Evolutionary conservation across 2,113 vertebrate genomes (phyloP).

Genomic region (Sprattus sprattus): DNA sequence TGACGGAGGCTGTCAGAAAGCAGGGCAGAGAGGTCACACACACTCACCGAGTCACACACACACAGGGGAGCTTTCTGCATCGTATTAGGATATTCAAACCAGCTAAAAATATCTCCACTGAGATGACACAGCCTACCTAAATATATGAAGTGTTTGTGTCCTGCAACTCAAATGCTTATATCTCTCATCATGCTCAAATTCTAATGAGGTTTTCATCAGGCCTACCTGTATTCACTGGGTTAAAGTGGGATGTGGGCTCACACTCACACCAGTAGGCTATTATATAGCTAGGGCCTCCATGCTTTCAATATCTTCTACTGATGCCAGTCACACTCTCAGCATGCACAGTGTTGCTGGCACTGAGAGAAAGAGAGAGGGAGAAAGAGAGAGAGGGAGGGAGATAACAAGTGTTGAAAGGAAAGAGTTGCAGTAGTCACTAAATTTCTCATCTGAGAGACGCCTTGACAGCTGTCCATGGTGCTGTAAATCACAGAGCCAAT

Average conservation of each 20-base stretch:
- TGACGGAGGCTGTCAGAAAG: background rate
- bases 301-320: background rate
- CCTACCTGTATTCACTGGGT: background rate
- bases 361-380: constrained; percentile 23
- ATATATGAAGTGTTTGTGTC: constrained; percentile 1
- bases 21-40: constrained; percentile 20
- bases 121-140: constrained; percentile 36
- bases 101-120: constrained; percentile 44
- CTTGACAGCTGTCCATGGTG: constrained; percentile 8
- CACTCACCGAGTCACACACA: constrained; percentile 24
- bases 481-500: constrained; percentile 16
- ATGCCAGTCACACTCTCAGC: background rate
- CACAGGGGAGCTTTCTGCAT: constrained; percentile 8
- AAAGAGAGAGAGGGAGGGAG: constrained; percentile 46
- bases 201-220: background rate
- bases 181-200: background rate
- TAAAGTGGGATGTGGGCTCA: no score
- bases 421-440: background rate
- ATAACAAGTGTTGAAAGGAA: constrained; percentile 46
- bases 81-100: constrained; percentile 37
- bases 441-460: constrained; percentile 5
- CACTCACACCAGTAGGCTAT: background rate
- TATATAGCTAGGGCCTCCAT: background rate
- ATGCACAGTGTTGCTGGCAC: background rate
- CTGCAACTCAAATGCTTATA: background rate